phyloP scores from a whole-genome alignment of 2,113 vertebrate species.

The Etia nguti region DNA sequence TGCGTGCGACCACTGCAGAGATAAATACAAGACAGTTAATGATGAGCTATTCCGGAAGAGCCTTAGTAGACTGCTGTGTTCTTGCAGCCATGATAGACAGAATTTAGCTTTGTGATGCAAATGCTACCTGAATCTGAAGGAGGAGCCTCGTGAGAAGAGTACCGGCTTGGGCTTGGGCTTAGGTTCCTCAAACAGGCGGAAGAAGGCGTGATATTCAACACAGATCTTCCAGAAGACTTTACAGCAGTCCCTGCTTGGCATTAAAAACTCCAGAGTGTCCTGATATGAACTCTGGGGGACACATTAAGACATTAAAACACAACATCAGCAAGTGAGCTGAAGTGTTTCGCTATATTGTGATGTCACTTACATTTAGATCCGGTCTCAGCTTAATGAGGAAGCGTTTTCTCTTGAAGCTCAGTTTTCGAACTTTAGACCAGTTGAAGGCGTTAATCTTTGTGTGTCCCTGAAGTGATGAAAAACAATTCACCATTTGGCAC shows the following conservation, averaged over 20 bases:
- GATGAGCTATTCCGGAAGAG: constrained; percentile 6
- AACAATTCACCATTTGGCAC: background rate
- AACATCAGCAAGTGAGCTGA: background rate
- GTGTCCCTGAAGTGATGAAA: constrained; percentile 76
- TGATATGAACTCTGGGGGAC: constrained; percentile 82
- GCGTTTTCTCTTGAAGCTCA: constrained; percentile 98
- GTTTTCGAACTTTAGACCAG: constrained; percentile 96
- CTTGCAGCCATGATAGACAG: background rate
- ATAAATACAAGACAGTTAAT: constrained; percentile 9
- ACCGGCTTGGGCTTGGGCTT: constrained; percentile 94
- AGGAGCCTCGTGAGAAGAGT: constrained; percentile 93
- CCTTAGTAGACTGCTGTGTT: background rate
- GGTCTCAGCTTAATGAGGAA: constrained; percentile 95
- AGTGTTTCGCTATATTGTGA: background rate
- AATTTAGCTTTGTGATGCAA: background rate
- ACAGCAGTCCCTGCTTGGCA: constrained; percentile 94
- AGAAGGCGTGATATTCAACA: constrained; percentile 97
- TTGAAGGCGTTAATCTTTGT: constrained; percentile 97
- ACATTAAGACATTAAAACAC: background rate
- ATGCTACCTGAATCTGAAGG: constrained; percentile 94
- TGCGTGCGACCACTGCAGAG: constrained; percentile 91
- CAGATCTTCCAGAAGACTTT: constrained; percentile 99
- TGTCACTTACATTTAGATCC: constrained; percentile 86
- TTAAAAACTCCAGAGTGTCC: constrained; percentile 94
- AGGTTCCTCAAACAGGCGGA: constrained; percentile 95